These are phyloP conservation scores for Xestia c-nigrum DNA, from an alignment of 2,888 invertebrate species.

Conservation along the genomic window DNA sequence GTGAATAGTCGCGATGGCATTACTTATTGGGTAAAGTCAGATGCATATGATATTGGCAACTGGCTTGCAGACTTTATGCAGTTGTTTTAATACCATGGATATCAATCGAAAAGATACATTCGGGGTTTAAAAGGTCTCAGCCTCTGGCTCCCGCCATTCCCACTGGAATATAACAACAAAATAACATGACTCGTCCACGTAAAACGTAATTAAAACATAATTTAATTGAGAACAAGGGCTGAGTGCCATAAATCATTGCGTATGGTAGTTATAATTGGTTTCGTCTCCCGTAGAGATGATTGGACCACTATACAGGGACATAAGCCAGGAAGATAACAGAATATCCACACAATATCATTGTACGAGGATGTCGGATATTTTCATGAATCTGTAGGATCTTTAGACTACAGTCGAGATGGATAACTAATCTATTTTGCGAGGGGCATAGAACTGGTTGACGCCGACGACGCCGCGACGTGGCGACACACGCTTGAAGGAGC, in stretches of 20 bases:
- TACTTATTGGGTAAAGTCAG: not conserved
- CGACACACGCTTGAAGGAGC: too few species aligned
- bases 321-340: not conserved
- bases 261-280: slow-evolving; percentile 62
- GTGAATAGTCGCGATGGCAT: not conserved
- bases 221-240: slow-evolving; percentile 41
- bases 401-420: not conserved
- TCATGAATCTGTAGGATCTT: not conserved
- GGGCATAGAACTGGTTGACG: not conserved
- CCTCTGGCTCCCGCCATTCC: not conserved
- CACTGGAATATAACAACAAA: not conserved
- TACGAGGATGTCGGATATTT: not conserved
- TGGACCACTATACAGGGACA: slow-evolving; percentile 39
- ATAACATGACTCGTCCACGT: not conserved
- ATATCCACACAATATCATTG: not conserved
- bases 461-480: not conserved
- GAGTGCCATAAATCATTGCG: slow-evolving; percentile 57
- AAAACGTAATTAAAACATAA: slow-evolving; percentile 47
- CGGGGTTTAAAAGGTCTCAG: not conserved
- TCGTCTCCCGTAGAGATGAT: slow-evolving; percentile 59
- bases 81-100: not conserved
- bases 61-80: not conserved
- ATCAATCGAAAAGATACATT: not conserved
- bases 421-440: not conserved
- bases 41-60: not conserved